These are phyloP conservation scores for Cryptus viduatorius DNA, from an alignment of 2,888 invertebrate species.

Conservation along the genomic window DNA sequence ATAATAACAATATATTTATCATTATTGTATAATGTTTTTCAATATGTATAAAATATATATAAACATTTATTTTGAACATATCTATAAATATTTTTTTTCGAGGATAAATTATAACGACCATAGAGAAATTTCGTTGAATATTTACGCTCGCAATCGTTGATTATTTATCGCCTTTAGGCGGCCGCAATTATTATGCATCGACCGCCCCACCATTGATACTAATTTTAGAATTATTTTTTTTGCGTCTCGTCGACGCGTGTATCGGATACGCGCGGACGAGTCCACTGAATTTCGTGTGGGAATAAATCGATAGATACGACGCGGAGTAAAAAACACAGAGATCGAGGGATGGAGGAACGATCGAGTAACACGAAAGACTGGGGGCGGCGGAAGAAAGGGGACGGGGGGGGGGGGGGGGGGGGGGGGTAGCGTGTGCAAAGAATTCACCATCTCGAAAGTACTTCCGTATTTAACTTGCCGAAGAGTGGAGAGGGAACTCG, in stretches of 20 bases:
- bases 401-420: too few relatives aligned
- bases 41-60: too few relatives aligned
- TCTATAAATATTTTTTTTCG: slow-evolving; percentile 60
- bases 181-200: too few relatives aligned
- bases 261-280: not conserved
- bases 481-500: not conserved
- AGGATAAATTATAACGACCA: slow-evolving; percentile 58
- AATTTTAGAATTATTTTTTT: not conserved
- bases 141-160: slow-evolving; percentile 51
- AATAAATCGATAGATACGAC: not conserved
- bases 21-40: too few relatives aligned
- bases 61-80: slow-evolving; percentile 26
- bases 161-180: too few relatives aligned
- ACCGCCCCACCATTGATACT: too few relatives aligned
- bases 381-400: too few relatives aligned
- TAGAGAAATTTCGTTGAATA: slow-evolving; percentile 58
- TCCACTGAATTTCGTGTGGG: not conserved
- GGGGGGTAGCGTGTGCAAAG: not conserved
- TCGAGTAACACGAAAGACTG: too few relatives aligned
- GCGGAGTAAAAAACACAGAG: not conserved
- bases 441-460: not conserved
- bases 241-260: not conserved
- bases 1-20: too few relatives aligned
- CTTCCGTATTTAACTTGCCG: slow-evolving; percentile 21
- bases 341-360: not conserved